Conservation (phyloP, 1,140 invertebrate genomes). For the Aphaenogaster ashmeadi region DNA sequence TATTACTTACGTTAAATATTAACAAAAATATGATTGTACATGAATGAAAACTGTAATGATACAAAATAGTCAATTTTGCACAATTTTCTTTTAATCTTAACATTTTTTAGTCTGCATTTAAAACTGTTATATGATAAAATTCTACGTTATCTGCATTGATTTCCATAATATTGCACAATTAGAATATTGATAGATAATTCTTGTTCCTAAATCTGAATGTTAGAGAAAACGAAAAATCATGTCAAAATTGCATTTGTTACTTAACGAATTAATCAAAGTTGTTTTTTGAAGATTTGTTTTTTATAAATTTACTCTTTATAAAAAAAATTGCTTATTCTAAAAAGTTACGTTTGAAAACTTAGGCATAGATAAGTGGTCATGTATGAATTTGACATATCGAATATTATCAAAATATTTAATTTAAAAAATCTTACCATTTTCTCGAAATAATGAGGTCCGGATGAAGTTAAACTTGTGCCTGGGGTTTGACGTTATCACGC, state of each 20-base stretch:
- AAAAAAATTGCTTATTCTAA: neutral
- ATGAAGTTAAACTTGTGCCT: neutral
- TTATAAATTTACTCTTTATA: neutral
- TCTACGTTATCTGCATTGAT: neutral
- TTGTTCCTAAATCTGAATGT: neutral
- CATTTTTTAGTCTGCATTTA: neutral
- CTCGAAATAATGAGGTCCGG: neutral
- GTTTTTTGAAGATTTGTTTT: neutral
- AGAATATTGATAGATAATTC: too few relatives aligned
- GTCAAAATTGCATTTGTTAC: neutral
- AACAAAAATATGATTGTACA: neutral
- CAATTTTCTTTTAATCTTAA: neutral
- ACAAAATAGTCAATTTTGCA: neutral
- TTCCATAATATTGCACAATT: neutral
- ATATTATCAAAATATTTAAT: neutral
- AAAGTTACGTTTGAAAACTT: neutral
- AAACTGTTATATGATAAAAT: neutral
- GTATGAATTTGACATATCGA: neutral
- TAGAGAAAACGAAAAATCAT: neutral
- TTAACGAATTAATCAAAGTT: neutral
- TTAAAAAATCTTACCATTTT: conserved; percentile 42
- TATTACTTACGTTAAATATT: neutral
- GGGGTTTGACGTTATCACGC: neutral
- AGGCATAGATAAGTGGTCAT: neutral
- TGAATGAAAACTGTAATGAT: neutral